phyloP scores from a whole-genome alignment of 1,140 invertebrate species.

The Scylla paramamosain region DNA sequence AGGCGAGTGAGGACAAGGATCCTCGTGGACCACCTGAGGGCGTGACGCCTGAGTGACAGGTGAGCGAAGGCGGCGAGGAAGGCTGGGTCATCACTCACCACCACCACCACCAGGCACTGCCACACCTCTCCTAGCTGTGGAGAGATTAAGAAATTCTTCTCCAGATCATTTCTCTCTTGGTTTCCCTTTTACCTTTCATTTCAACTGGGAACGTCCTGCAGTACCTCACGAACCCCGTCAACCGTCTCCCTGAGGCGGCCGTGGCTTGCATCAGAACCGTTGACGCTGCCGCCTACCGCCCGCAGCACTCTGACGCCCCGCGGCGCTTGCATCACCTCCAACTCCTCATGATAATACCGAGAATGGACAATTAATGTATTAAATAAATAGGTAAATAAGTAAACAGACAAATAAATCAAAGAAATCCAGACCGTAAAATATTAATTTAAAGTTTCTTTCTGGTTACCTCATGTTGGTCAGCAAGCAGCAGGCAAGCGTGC shows the following conservation, averaged over 20 bases:
- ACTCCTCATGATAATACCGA: background rate
- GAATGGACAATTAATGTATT: too few species aligned
- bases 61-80: conserved; percentile 38
- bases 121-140: background rate
- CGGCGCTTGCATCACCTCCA: background rate
- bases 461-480: background rate
- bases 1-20: conserved; percentile 44
- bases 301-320: background rate
- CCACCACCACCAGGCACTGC: background rate
- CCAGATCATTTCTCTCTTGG: too few species aligned
- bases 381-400: too few species aligned
- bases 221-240: background rate
- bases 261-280: background rate
- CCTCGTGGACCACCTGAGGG: conserved; percentile 17
- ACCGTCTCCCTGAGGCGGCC: background rate
- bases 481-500: background rate
- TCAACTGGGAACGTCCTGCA: too few species aligned
- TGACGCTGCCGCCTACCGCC: background rate
- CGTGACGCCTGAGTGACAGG: background rate
- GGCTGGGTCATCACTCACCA: conserved; percentile 4
- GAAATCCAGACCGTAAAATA: too few species aligned
- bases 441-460: too few species aligned
- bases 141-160: too few species aligned
- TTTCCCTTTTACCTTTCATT: too few species aligned
- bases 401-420: too few species aligned